Base-by-base conservation (phyloP, 2,888 invertebrate species). In the Nezara viridula region DNA sequence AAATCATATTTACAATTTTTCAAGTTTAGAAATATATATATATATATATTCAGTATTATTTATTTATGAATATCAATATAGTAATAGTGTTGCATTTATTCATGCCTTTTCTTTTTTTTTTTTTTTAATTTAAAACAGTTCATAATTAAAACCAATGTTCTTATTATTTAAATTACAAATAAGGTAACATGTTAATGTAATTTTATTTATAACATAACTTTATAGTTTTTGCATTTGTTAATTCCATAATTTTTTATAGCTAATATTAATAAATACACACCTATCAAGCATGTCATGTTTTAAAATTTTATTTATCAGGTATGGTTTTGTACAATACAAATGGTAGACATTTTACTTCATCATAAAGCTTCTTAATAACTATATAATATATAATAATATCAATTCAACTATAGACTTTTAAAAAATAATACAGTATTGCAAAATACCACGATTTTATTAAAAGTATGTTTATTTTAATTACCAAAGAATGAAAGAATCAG, bases 11-110 rank as follows among this genome's bases (percentile, higher is more conserved):
- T 81, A 44, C 40, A 40, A 81, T 44, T 47, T 81, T 81, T 81
- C 81, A 81, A 81, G 81, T 44, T 81, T 81, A 81, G 81, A 81
- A 81, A 81, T 47, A 81, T 81, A 47, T 44, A 77, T 44, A 37
- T n/a, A n/a, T n/a, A n/a, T 37, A 24, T 37, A 44, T 44, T 77
- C 77, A 77, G 66, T 81, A 44, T 81, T 81, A 47, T 81, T 81
- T 27, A 81, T 73, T 10, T 37, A 73, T 37, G 19, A 81, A 12
- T 44, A 40, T 0, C 24, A 81, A 44, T n/a, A 12, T 47, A 81
- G 44, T 44, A 21, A 40, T 44, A 24, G 16, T 40, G 40, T 81
- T 44, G n/a, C 81, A 44, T 24, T 81, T 81, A 81, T 81, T 81
- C 44, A 81, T 24, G n/a, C 24, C 16, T 81, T 44, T n/a, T n/a